Percentiles rank a stretch among this genome's conserved stretches.
Conservation (phyloP, 2,888 invertebrate species). For the Epicampocera succincta region DNA sequence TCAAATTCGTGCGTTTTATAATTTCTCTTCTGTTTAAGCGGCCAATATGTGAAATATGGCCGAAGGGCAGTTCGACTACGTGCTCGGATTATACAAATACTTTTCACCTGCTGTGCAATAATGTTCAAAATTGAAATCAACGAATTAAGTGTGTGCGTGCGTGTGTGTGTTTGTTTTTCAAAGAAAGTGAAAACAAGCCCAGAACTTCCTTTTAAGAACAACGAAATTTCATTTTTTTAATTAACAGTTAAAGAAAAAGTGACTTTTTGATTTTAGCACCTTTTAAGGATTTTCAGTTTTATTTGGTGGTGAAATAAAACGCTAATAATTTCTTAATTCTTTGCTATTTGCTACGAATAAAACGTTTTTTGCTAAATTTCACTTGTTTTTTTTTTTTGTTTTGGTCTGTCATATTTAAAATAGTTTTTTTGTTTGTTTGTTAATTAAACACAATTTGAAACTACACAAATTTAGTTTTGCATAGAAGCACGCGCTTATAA, state of each 20-base stretch:
- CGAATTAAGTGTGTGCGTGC: background rate
- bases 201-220: slow-evolving; percentile 56
- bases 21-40: background rate
- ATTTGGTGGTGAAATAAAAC: background rate
- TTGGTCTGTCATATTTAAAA: slow-evolving; percentile 34
- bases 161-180: background rate
- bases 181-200: slow-evolving; percentile 57
- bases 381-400: slow-evolving; percentile 45
- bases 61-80: slow-evolving; percentile 31
- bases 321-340: slow-evolving; percentile 46
- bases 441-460: slow-evolving; percentile 21
- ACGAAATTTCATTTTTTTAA: slow-evolving; percentile 23
- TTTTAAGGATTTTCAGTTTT: slow-evolving; percentile 52
- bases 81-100: slow-evolving; percentile 34
- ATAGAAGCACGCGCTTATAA: slow-evolving; percentile 39
- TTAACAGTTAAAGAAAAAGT: slow-evolving; percentile 32
- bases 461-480: slow-evolving; percentile 29
- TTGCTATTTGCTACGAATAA: slow-evolving; percentile 1
- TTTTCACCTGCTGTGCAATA: slow-evolving; percentile 41
- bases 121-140: slow-evolving; percentile 18
- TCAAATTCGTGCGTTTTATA: slow-evolving; percentile 39
- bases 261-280: slow-evolving; percentile 35
- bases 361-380: slow-evolving; percentile 35
- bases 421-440: background rate
- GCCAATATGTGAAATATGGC: slow-evolving; percentile 23